Conservation (phyloP, 1,140 invertebrate genomes). For the Drosophila varians region DNA sequence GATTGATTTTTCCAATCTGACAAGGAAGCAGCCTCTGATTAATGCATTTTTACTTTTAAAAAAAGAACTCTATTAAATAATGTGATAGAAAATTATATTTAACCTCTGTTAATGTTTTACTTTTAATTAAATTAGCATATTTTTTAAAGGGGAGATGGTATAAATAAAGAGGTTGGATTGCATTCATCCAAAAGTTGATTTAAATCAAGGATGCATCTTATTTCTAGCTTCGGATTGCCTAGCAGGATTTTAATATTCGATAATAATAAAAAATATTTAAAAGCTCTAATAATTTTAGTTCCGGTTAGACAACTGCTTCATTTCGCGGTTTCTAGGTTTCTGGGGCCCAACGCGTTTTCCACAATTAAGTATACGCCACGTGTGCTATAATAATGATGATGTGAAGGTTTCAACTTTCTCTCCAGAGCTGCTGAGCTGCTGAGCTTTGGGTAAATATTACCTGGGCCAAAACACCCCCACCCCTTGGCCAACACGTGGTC, state of each 20-base stretch:
- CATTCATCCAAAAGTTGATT: neutral
- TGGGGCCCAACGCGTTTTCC: neutral
- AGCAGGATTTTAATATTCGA: no score
- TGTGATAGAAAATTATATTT: no score
- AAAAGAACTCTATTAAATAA: no score
- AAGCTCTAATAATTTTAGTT: no score
- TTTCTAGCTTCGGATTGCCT: neutral
- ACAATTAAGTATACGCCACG: constrained; percentile 24
- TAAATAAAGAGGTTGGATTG: neutral
- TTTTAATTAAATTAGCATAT: no score
- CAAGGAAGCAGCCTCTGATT: neutral
- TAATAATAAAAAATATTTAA: no score
- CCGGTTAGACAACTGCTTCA: neutral
- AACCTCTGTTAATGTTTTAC: no score
- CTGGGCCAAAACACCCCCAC: neutral
- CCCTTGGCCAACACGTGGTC: constrained; percentile 11
- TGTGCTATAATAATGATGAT: constrained; percentile 10
- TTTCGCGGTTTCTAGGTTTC: neutral
- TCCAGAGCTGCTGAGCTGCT: neutral
- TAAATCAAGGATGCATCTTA: neutral
- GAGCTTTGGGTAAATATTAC: constrained; percentile 20
- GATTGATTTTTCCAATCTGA: neutral
- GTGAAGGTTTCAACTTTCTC: constrained; percentile 15
- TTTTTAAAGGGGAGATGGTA: neutral
- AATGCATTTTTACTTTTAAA: neutral